A percentile compares a stretch with the other conserved stretches of the same genome.
Conservation (phyloP, 2,113 vertebrate genomes). For the Nanger granti region DNA sequence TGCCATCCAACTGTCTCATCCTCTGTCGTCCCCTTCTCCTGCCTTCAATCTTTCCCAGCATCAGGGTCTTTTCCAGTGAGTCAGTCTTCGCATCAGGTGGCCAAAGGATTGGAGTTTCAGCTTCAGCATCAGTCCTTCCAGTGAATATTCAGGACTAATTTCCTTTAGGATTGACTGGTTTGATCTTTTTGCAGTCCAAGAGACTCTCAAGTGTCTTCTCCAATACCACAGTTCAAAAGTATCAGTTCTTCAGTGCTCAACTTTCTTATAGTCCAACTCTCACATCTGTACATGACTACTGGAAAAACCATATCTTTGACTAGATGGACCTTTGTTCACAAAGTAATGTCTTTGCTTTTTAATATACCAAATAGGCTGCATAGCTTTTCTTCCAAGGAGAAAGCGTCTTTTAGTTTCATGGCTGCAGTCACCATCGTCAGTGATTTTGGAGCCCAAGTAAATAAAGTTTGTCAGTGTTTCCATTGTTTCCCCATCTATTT, state of each 20-base stretch:
- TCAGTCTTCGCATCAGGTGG: not conserved
- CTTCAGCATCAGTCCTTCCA: not conserved
- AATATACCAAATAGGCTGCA: not conserved
- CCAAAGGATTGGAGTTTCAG: not conserved
- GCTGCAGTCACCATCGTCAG: not conserved
- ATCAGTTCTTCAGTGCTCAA: not conserved
- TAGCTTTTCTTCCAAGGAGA: not conserved
- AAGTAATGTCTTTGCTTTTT: not conserved
- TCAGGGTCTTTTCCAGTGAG: not conserved
- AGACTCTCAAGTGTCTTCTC: not conserved
- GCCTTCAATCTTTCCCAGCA: not conserved
- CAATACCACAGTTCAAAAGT: not conserved
- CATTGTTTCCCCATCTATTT: not conserved
- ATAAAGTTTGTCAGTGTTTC: not conserved
- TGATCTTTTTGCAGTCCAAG: not conserved
- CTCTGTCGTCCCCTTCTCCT: not conserved
- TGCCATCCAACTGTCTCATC: not conserved
- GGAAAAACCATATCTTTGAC: not conserved
- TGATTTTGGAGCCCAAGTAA: not conserved
- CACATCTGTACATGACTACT: not conserved
- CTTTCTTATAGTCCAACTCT: not conserved
- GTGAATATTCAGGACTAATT: not conserved
- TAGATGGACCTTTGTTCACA: not conserved
- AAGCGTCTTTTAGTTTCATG: not conserved
- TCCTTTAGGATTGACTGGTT: not conserved